These are phyloP conservation scores for Chiloscyllium plagiosum DNA, from an alignment of 2,113 vertebrate genomes.

Conservation along the genomic window DNA sequence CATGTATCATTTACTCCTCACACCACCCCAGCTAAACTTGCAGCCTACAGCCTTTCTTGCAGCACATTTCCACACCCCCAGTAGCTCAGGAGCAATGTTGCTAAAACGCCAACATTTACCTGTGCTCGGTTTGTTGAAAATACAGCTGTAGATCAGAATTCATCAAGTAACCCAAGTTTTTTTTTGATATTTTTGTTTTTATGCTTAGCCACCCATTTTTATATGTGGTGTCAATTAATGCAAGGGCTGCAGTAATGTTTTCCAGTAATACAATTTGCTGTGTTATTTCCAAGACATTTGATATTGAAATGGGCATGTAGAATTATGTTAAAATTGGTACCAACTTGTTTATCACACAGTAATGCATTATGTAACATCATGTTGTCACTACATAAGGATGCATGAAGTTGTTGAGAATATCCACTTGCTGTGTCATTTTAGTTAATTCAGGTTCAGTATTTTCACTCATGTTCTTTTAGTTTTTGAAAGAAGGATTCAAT, in stretches of 20 bases:
- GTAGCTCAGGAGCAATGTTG: background rate
- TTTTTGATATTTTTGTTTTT: background rate
- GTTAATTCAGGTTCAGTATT: background rate
- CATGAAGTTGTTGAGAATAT: background rate
- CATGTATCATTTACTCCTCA: no score
- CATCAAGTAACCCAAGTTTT: background rate
- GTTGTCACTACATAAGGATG: background rate
- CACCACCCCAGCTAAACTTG: background rate
- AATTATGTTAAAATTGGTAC: background rate
- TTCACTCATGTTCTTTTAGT: background rate
- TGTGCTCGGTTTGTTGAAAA: background rate
- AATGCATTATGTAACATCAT: background rate
- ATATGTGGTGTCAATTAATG: constrained; percentile 1
- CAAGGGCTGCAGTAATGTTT: background rate
- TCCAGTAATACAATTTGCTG: background rate
- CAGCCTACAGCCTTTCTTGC: background rate
- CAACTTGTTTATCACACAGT: background rate
- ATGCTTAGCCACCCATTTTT: background rate
- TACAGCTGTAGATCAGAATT: background rate
- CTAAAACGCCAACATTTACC: background rate
- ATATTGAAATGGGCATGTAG: background rate
- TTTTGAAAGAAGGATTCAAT: background rate
- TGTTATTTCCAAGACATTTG: background rate
- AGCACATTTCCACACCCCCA: background rate
- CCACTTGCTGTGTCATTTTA: background rate